Base-by-base conservation (phyloP, 1,140 invertebrate genomes). In the Heliconius congener region DNA sequence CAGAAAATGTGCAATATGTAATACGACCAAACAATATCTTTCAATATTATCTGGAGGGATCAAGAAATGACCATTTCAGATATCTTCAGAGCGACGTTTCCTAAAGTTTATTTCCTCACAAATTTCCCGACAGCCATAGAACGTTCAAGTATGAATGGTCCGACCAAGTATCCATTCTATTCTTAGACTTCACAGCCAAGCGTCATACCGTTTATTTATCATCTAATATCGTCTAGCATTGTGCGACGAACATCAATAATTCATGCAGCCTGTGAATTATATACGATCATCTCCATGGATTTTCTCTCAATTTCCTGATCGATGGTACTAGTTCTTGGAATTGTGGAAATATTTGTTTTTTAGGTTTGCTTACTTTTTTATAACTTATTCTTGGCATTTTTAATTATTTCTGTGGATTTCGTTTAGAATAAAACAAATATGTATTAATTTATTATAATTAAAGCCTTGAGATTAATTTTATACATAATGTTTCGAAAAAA, bases 191-290 rank as follows among this genome's bases (percentile, higher is more conserved):
- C 80, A 80, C 76, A 74, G 79, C 76, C 72, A 78, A 81, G 82
- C 80, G 75, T 84, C 81, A 85, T 82, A 82, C 71, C 84, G 83
- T 88, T 87, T 90, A 90, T 90, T 89, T 90, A 90, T 87, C 87
- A 86, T 88, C 83, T 87, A 85, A 87, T 87, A 86, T 85, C 84
- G 83, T 82, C 77, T 82, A 72, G 85, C 81, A 86, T 85, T 86
- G 86, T 88, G 79, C 71, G 76, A 76, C 46, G 81, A 81, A 71
- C 83, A 91, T 91, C 89, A 91, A 91, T 91, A 89, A 91, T 91
- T 91, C 89, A 91, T 91, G 79, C 72, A 37, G 82, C 81, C 79
- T 79, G 83, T 86, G 88, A 89, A 78, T 89, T 89, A 87, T 88
- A 83, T 74, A 75, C 78, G 84, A 86, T 85, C 84, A 87, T 88